phyloP scores from a whole-genome alignment of 2,888 invertebrate genomes.

The Xestia c-nigrum region DNA sequence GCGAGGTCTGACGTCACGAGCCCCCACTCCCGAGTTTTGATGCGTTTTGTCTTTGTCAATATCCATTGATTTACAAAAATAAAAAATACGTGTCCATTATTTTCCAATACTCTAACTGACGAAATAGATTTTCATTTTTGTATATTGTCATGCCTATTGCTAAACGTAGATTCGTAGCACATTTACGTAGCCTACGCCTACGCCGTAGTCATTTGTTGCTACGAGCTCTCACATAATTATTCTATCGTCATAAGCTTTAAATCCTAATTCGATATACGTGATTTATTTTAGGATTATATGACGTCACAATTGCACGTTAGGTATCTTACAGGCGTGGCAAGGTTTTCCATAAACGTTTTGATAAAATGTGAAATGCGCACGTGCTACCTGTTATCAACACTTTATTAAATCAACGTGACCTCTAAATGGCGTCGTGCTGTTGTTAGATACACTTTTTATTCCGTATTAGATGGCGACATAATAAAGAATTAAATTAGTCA shows the following conservation, averaged over 20 bases:
- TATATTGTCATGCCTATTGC: too few species aligned
- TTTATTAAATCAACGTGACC: constrained; percentile 32
- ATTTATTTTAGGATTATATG: constrained; percentile 11
- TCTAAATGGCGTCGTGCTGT: neutral
- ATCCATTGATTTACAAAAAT: too few species aligned
- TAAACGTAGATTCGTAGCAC: constrained; percentile 26
- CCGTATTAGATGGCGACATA: neutral
- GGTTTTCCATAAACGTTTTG: constrained; percentile 35
- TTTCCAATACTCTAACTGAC: too few species aligned
- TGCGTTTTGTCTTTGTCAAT: too few species aligned
- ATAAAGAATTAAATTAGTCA: neutral
- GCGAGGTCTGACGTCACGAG: too few species aligned
- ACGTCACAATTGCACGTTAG: constrained; percentile 14
- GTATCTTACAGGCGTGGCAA: constrained; percentile 23
- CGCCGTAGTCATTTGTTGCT: constrained; percentile 15
- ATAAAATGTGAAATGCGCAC: constrained; percentile 21
- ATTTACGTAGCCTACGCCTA: constrained; percentile 31
- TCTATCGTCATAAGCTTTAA: neutral
- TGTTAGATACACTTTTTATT: constrained; percentile 21
- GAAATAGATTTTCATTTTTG: too few species aligned
- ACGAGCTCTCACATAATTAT: neutral
- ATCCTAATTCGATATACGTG: neutral
- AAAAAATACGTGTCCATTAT: too few species aligned
- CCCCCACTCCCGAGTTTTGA: too few species aligned
- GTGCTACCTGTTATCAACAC: constrained; percentile 20